These are phyloP conservation scores for Chrysodeixis includens DNA, from an alignment of 2,888 invertebrate species.

Conservation along the genomic window DNA sequence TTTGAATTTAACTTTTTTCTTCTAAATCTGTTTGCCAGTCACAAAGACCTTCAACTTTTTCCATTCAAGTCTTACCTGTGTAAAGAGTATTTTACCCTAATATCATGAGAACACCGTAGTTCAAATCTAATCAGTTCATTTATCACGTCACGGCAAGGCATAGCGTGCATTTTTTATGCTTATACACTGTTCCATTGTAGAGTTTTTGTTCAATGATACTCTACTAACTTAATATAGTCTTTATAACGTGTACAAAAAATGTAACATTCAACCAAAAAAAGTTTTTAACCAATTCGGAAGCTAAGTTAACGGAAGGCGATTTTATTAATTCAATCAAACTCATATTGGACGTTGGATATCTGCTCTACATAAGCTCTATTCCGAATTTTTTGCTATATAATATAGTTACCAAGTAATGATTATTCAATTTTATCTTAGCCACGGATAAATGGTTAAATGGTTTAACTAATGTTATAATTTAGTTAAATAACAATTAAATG, in stretches of 20 bases:
- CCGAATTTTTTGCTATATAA: background rate
- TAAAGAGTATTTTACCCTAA: constrained; percentile 35
- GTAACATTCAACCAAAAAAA: background rate
- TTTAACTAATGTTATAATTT: too few relatives aligned
- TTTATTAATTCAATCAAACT: background rate
- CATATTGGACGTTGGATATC: background rate
- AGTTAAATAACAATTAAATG: too few relatives aligned
- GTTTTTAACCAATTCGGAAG: too few relatives aligned
- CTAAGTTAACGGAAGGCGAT: background rate
- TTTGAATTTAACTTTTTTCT: too few relatives aligned
- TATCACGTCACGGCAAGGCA: constrained; percentile 48
- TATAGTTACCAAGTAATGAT: background rate
- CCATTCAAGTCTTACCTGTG: too few relatives aligned
- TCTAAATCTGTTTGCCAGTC: too few relatives aligned
- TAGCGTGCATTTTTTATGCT: constrained; percentile 29
- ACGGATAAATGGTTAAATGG: too few relatives aligned
- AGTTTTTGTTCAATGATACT: constrained; percentile 14
- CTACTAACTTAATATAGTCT: background rate
- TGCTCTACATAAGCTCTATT: background rate
- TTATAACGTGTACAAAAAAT: background rate
- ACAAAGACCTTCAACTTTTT: too few relatives aligned
- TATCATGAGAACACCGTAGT: constrained; percentile 42
- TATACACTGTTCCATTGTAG: constrained; percentile 4
- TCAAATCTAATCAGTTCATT: constrained; percentile 45
- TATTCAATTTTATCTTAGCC: background rate